Base-by-base conservation (phyloP, 64 coral and sea anemone species). In the Dendronephthya gigantea region DNA sequence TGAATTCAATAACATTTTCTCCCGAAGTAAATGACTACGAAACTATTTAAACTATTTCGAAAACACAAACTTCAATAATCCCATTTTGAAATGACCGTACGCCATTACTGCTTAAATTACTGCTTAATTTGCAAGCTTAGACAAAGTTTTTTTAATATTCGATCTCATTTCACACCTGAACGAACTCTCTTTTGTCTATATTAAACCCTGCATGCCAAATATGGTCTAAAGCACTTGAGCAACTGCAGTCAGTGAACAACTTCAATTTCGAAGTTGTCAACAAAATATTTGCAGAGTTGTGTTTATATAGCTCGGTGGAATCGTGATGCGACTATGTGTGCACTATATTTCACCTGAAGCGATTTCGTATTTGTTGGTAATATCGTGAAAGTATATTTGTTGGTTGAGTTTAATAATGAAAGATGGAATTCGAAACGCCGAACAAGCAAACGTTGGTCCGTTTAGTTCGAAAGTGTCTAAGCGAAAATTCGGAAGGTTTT, bases 401-500 rank as follows among this genome's bases (percentile, higher is more conserved):
- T 45, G 41, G 41, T 45, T 45, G 11, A 45, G 11, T 6, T 45
- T 45, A 45, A 45, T 11, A 45, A 45, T 45, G 41, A 45, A 45
- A 23, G 32, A 79, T 79, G 72, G 72, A 29, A 33, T 36, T 15
- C 32, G 27, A 79, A 35, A 79, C 72, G 17, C 30, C 72, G 28
- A 79, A 34, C 9, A 79, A 79, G 32, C 32, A 35, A 36, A 19
- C 72, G 30, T 34, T 79, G 15, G 72, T 79, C 5, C 27, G 29
- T 33, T 39, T 79, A 35, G 72, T 79, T 2, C 30, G 37, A 39
- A 79, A 79, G 29, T 79, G 72, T 79, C 1, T 79, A 29, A 79
- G 36, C 28, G 72, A 85, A 34, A 82, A 93, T 36, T 51, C 84
- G 27, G 89, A 82, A 49, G 95, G 95, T 2, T 93, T 90, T 48